Conservation (phyloP, 2,888 invertebrate genomes). For the Lasius platythorax region DNA sequence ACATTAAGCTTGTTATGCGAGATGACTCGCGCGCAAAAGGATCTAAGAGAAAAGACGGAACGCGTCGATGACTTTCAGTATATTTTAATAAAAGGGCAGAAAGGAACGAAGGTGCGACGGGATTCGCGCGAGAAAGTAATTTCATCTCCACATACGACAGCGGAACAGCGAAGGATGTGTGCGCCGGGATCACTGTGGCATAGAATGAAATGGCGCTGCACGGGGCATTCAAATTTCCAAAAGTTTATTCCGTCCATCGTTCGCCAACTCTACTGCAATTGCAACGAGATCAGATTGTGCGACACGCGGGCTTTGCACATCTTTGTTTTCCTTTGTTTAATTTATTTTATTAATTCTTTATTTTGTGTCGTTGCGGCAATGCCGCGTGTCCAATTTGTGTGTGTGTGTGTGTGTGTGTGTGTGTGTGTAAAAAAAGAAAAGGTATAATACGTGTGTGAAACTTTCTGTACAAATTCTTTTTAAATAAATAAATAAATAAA, state of each 20-base stretch:
- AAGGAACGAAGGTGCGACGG: neutral
- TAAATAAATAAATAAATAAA: slow-evolving; percentile 5
- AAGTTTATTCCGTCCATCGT: slow-evolving; percentile 53
- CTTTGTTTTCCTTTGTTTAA: slow-evolving; percentile 4
- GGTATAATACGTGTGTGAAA: neutral
- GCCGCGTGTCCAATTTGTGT: neutral
- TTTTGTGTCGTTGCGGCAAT: neutral
- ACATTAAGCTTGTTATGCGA: slow-evolving; percentile 17
- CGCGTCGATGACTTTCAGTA: slow-evolving; percentile 30
- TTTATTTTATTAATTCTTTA: slow-evolving; percentile 11
- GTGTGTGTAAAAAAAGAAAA: neutral
- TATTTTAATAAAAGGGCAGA: slow-evolving; percentile 41
- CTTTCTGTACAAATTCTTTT: neutral
- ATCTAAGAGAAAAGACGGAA: slow-evolving; percentile 11
- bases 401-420: too few relatives aligned
- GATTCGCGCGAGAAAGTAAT: slow-evolving; percentile 49
- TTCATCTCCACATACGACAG: slow-evolving; percentile 39
- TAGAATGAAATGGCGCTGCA: slow-evolving; percentile 50
- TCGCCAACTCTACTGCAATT: slow-evolving; percentile 17
- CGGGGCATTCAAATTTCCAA: slow-evolving; percentile 55
- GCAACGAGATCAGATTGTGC: slow-evolving; percentile 24
- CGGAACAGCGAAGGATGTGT: neutral
- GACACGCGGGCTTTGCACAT: neutral
- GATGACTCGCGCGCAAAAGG: neutral
- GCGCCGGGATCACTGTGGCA: neutral